phyloP scores from a whole-genome alignment of 2,888 invertebrate species.

The Alsophila aescularia region DNA sequence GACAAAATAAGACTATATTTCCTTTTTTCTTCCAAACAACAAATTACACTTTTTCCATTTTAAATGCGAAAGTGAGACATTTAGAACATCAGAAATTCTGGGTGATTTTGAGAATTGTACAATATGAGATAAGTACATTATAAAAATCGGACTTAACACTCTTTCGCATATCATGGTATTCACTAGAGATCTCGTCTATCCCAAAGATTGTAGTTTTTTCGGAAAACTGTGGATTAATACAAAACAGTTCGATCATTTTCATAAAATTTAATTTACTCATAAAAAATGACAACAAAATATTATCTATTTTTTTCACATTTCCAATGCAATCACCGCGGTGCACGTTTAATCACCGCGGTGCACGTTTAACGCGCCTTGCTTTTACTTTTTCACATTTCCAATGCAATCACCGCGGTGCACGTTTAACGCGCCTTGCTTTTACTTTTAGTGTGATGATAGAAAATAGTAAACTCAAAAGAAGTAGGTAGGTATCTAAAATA shows the following conservation, averaged over 20 bases:
- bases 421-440: slow-evolving; percentile 21
- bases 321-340: slow-evolving; percentile 26
- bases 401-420: slow-evolving; percentile 30
- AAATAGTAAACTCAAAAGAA: background rate
- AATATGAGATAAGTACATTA: no score
- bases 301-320: slow-evolving; percentile 35
- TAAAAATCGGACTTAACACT: no score
- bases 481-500: background rate
- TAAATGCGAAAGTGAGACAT: no score
- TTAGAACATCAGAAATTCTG: no score
- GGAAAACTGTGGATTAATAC: background rate
- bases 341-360: slow-evolving; percentile 27
- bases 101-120: no score
- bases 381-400: slow-evolving; percentile 33
- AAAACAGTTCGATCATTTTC: slow-evolving; percentile 15
- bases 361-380: slow-evolving; percentile 29
- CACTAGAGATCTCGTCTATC: no score
- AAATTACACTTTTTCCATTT: no score
- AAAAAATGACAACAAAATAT: slow-evolving; percentile 34
- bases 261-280: slow-evolving; percentile 34
- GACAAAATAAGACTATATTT: no score
- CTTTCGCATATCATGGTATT: no score
- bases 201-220: no score
- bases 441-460: slow-evolving; percentile 12
- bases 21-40: no score